These are phyloP conservation scores for Ictidomys tridecemlineatus DNA, from an alignment of 2,113 vertebrate genomes.

Conservation along the genomic window DNA sequence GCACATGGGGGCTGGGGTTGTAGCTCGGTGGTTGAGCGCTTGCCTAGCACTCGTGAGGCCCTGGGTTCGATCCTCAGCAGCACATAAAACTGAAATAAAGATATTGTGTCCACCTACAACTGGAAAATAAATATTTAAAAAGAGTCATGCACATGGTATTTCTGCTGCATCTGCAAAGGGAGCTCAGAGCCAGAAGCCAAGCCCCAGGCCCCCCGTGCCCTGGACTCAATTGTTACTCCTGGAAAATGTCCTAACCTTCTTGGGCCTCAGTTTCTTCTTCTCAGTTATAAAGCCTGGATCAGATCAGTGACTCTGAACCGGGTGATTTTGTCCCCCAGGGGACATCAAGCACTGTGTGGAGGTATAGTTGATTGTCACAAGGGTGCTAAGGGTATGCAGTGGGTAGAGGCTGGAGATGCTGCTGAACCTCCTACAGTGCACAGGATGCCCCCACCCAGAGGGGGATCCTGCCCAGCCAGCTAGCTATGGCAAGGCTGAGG, in stretches of 20 bases:
- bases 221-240: background rate
- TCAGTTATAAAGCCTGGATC: background rate
- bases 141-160: background rate
- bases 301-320: background rate
- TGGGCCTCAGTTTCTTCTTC: background rate
- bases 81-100: too few species aligned
- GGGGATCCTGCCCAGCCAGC: accelerated
- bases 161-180: too few species aligned
- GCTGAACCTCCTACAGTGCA: too few species aligned
- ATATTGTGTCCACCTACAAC: too few species aligned
- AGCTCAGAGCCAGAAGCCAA: background rate
- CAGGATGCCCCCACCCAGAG: background rate
- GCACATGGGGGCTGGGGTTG: background rate
- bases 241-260: background rate
- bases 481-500: accelerated
- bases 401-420: background rate
- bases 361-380: background rate
- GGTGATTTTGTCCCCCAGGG: background rate
- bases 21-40: too few species aligned
- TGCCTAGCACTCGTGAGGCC: too few species aligned
- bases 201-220: background rate
- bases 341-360: background rate
- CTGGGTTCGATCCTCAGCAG: too few species aligned
- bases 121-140: too few species aligned
- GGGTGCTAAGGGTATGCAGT: background rate